Percentiles rank a stretch among this genome's conserved stretches.
phyloP scores from a whole-genome alignment of 2,888 invertebrate genomes.

The Plutella xylostella region DNA sequence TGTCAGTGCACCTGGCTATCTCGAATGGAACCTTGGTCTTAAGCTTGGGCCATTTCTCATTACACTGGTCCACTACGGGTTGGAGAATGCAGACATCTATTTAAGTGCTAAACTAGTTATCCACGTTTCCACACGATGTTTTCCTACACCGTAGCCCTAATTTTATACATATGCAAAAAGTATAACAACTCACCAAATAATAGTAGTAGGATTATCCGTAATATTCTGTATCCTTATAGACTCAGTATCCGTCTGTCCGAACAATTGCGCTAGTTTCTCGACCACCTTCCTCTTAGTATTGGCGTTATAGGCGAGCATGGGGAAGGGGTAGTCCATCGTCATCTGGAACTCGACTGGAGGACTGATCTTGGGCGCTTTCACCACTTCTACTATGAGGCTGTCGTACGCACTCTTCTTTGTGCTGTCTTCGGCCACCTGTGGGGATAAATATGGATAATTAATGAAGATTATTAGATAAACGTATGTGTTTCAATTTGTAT shows the following conservation, averaged over 20 bases:
- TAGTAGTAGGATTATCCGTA: conserved; percentile 74
- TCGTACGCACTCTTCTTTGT: conserved; percentile 82
- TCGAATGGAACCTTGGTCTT: too few species aligned
- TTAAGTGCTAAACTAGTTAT: too few species aligned
- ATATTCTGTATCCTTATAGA: conserved; percentile 82
- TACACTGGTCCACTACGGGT: too few species aligned
- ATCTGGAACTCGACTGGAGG: conserved; percentile 86
- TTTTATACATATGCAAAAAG: too few species aligned
- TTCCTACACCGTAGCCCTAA: too few species aligned
- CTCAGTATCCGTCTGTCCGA: conserved; percentile 79
- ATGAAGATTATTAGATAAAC: too few species aligned
- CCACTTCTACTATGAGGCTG: conserved; percentile 81
- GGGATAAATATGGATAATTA: too few species aligned
- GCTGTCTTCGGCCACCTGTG: conserved; percentile 77
- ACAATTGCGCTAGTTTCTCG: conserved; percentile 81
- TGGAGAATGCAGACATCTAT: too few species aligned
- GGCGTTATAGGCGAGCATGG: conserved; percentile 77
- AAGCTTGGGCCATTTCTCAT: too few species aligned
- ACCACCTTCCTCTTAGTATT: conserved; percentile 82
- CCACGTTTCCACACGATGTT: too few species aligned
- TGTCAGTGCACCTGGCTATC: too few species aligned
- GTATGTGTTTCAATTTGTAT: too few species aligned
- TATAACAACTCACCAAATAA: conserved; percentile 71
- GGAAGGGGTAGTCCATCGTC: conserved; percentile 77
- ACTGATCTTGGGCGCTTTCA: conserved; percentile 70